These are phyloP conservation scores for Theropithecus gelada DNA, from an alignment of 2,113 vertebrate genomes.

Conservation along the genomic window DNA sequence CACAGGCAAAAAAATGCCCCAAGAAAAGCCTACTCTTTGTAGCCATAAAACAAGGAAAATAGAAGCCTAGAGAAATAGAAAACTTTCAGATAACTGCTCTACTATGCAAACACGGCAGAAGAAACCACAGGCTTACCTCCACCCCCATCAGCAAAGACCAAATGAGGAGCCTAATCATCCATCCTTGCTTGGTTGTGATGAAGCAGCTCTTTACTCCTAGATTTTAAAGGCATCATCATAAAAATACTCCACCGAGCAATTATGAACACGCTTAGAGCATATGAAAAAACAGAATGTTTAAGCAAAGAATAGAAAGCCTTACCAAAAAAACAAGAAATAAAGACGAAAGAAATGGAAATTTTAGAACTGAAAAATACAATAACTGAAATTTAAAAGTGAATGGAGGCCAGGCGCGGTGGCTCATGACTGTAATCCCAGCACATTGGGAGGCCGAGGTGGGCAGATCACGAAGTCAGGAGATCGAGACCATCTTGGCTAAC, in stretches of 20 bases:
- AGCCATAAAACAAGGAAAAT: not conserved
- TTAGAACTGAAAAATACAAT: not conserved
- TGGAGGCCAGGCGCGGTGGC: not conserved
- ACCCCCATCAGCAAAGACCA: not conserved
- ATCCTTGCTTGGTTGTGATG: not conserved
- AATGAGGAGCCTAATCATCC: not conserved
- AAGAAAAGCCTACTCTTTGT: not conserved
- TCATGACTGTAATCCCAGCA: no score
- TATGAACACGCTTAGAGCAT: not conserved
- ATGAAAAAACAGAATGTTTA: not conserved
- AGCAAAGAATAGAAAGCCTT: not conserved
- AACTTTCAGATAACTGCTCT: not conserved
- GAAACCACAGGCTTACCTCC: not conserved
- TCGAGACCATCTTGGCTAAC: no score
- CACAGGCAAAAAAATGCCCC: not conserved
- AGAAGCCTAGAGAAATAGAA: not conserved
- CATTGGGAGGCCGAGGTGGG: no score
- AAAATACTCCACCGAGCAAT: not conserved
- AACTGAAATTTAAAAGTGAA: slow-evolving; percentile 4
- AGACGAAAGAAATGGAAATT: not conserved
- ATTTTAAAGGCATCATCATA: not conserved
- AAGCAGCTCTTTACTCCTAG: not conserved
- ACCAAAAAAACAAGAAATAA: not conserved
- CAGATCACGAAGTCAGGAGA: no score
- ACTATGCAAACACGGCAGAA: not conserved